Evolutionary conservation across 1,140 invertebrate genomes (phyloP), one percentile per base, ranked within the genome.

Genomic region (Aphidius gifuensis): DNA sequence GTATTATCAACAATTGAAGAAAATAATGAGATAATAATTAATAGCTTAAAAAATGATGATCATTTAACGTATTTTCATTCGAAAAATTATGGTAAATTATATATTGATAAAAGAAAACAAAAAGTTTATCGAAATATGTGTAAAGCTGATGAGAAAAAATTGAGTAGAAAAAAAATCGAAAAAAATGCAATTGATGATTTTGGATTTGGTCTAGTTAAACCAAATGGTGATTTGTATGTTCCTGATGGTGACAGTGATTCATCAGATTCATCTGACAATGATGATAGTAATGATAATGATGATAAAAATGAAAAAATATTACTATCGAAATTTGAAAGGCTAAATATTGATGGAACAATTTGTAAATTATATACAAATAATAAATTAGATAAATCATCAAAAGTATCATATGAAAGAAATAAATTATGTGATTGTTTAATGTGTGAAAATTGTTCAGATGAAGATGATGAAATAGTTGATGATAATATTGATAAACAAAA

Each of bases 201-300:
- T 64, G 66, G 47, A 59, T 79, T 79, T 56, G 53, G 70, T 49
- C 57, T 73, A 48, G 68, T 68, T 42, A n/a, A 61, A 6, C 43
- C 62, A 4, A 60, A 74, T 67, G 79, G 79, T 2, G 75, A 68
- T 64, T 63, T 80, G 32, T 54, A 61, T n/a, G 72, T 77, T 55
- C 44, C 58, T 21, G 7, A 9, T n/a, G 50, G 60, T 21, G 51
- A 60, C 23, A 43, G 9, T 16, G 38, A 55, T 32, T 44, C 39
- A 7, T 11, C 42, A 6, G 50, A n/a, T 23, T 23, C 6, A 42
- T 32, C 23, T 9, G 53, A 55, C 4, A 32, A 32, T 9, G 53
- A 55, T 1, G 40, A 55, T 38, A n/a, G 42, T n/a, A 7, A n/a
- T 11, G 6, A 55, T 7, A 9, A 42, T 6, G 39, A 46, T 8